Evolutionary conservation across 2,888 invertebrate species (phyloP), one percentile per base, ranked within the genome.

Genomic region (Minunthozetes semirufus): DNA sequence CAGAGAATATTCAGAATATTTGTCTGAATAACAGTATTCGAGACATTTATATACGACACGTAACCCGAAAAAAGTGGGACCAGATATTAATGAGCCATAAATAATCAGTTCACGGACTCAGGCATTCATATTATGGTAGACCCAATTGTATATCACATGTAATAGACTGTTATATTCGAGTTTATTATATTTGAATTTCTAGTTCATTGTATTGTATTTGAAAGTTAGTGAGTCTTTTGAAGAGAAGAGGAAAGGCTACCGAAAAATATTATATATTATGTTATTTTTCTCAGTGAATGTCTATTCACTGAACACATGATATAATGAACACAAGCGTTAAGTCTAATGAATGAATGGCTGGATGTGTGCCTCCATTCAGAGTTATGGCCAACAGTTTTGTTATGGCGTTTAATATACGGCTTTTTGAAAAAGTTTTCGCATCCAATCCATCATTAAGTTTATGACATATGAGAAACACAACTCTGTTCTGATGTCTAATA

Each of bases 381-480:
- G 33, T 33, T 33, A 33, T 33, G 33, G 33, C 33, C 33, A 33
- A 33, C 33, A 33, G 33, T 33, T 33, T 33, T 33, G 33, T 33
- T 33, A 8, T 48, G 17, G n/a, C 48, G 15, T 4, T 48, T 48
- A 48, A 48, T 59, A 27, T 59, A 27, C 13, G 17, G 29, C 22
- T 13, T 25, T 59, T 59, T 59, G 8, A 27, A 25, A 59, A 59
- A 59, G n/a, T 53, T 53, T 22, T 27, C 13, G 13, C 59, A 8
- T 13, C 27, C 59, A 22, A 59, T 59, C 59, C 19, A 59, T 59
- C 59, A 59, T 59, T 59, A 59, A 59, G 59, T 59, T 59, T 59
- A 59, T 59, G 59, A 59, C 59, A 59, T 25, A 27, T 56, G 13
- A 19, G 4, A 11, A 59, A 27, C 59, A 59, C 59, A 13, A 9